Conservation (phyloP, 2,113 vertebrate genomes). For the Anseranas semipalmata region DNA sequence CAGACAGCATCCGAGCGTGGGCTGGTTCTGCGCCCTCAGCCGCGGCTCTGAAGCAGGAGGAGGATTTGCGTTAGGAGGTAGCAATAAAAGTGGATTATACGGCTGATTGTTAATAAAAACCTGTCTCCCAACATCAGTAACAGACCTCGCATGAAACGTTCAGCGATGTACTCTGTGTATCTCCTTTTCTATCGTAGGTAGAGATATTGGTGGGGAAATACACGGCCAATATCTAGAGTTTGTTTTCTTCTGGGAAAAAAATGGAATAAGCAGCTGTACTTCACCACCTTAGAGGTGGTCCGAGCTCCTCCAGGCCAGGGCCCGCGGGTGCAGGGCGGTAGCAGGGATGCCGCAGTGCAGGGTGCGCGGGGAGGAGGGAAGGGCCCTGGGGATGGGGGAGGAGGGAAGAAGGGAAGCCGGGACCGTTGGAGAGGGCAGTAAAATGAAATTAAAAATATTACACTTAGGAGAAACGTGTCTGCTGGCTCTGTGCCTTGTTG, state of each 20-base stretch:
- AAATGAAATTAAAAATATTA: not conserved
- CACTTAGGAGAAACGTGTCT: not conserved
- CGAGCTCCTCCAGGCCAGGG: not conserved
- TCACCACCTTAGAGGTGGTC: not conserved
- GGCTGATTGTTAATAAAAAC: not conserved
- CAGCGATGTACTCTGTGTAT: not conserved
- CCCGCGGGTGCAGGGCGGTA: not conserved
- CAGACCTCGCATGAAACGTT: not conserved
- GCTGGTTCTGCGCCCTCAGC: too few species aligned
- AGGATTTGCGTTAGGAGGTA: not conserved
- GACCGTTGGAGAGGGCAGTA: not conserved
- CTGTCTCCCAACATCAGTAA: fast-evolving
- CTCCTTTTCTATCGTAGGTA: not conserved
- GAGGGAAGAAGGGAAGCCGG: not conserved
- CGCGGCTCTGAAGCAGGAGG: not conserved
- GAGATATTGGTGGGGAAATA: not conserved
- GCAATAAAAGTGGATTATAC: fast-evolving
- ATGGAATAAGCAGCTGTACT: not conserved
- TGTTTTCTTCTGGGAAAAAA: not conserved
- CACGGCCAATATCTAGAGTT: not conserved
- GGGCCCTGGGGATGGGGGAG: not conserved
- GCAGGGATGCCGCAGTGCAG: not conserved
- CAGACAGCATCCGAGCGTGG: too few species aligned
- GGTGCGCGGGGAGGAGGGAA: not conserved
- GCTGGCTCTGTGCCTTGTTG: not conserved